phyloP scores from a whole-genome alignment of 2,113 vertebrate species.

The Labeo rohita region DNA sequence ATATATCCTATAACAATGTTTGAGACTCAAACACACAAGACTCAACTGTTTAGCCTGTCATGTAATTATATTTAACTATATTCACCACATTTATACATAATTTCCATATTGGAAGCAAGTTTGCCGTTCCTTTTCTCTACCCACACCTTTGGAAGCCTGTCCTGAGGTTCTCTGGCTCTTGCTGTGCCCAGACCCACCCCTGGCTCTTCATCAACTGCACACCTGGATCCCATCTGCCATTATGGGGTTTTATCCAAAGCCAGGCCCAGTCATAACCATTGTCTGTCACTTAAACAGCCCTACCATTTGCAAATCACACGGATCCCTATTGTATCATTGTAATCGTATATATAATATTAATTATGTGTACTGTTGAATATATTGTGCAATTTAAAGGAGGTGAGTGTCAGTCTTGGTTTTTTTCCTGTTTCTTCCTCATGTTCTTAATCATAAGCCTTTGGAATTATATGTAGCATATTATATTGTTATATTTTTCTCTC shows the following conservation, averaged over 20 bases:
- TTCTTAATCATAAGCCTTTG: neutral
- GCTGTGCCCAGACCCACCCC: neutral
- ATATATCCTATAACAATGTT: no score
- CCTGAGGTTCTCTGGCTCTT: neutral
- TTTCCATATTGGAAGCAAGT: neutral
- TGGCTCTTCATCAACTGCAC: neutral
- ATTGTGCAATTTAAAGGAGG: neutral
- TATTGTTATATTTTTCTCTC: neutral
- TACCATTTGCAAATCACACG: neutral
- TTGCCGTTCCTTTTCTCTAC: neutral
- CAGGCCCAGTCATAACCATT: neutral
- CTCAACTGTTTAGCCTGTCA: neutral
- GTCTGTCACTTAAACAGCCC: neutral
- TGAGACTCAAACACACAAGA: neutral
- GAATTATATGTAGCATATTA: neutral
- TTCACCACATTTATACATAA: neutral
- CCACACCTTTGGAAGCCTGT: neutral
- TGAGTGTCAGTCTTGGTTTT: neutral
- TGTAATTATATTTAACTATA: neutral
- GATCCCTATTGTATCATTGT: neutral
- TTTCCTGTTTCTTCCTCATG: neutral
- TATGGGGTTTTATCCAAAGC: neutral
- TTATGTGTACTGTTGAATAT: neutral
- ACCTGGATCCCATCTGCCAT: constrained; percentile 10
- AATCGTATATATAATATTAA: neutral